Evolutionary conservation across 2,797 vertebrate species (phyloP).

Genomic region (Melanotaenia maccullochi): DNA sequence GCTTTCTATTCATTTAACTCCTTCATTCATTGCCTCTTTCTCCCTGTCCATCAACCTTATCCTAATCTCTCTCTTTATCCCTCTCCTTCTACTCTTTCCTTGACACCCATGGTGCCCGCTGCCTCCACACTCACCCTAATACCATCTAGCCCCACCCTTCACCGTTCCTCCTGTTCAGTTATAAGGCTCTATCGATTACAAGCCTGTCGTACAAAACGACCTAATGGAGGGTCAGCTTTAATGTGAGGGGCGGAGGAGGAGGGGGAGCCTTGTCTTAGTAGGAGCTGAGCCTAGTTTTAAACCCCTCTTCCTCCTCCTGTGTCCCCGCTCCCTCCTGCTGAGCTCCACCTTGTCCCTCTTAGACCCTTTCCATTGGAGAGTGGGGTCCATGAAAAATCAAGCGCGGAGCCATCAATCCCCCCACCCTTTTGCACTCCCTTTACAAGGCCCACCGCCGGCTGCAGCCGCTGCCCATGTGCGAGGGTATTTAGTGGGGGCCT

Average conservation of each 20-base stretch:
- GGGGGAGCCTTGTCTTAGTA: slow-evolving; percentile 77
- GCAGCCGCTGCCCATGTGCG: slow-evolving; percentile 86
- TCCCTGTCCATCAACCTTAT: slow-evolving; percentile 76
- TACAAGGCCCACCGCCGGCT: slow-evolving; percentile 70
- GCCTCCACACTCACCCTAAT: slow-evolving; percentile 58
- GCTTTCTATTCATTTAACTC: slow-evolving; percentile 68
- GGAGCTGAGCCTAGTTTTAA: slow-evolving; percentile 78
- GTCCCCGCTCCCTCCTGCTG: slow-evolving; percentile 80
- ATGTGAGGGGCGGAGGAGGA: slow-evolving; percentile 86
- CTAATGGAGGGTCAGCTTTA: slow-evolving; percentile 94
- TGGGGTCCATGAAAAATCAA: slow-evolving; percentile 90
- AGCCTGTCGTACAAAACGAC: slow-evolving; percentile 86
- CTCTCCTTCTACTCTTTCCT: slow-evolving; percentile 55
- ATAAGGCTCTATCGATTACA: slow-evolving; percentile 91
- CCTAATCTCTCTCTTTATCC: slow-evolving; percentile 79
- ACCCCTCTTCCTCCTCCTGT: slow-evolving; percentile 74
- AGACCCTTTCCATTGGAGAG: slow-evolving; percentile 79
- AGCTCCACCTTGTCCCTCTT: slow-evolving; percentile 87
- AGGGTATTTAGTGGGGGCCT: slow-evolving; percentile 90
- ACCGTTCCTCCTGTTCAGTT: slow-evolving; percentile 66
- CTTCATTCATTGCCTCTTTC: slow-evolving; percentile 79
- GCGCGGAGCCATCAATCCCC: slow-evolving; percentile 73
- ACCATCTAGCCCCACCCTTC: slow-evolving; percentile 41
- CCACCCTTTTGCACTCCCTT: slow-evolving; percentile 46
- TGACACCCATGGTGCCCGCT: slow-evolving; percentile 67